Conservation (phyloP, 2,113 vertebrate genomes). For the Ammospiza nelsoni region DNA sequence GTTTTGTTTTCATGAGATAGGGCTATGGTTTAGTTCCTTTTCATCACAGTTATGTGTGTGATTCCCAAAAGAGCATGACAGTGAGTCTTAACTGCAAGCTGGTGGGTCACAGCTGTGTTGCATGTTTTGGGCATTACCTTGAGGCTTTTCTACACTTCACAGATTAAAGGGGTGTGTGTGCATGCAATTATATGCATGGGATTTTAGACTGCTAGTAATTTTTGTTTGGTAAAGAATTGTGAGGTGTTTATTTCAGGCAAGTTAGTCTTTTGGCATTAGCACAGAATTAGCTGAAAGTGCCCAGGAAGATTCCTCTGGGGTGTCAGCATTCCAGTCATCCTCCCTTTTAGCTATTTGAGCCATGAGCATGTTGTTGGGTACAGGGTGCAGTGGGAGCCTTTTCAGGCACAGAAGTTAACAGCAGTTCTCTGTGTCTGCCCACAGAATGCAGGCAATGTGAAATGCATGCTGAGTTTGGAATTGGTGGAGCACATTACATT, state of each 20-base stretch:
- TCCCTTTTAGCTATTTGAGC: background rate
- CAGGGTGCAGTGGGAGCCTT: background rate
- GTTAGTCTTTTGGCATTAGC: background rate
- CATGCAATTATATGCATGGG: background rate
- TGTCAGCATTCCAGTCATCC: background rate
- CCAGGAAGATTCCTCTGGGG: background rate
- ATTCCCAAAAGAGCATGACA: background rate
- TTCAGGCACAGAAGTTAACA: background rate
- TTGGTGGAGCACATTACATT: background rate
- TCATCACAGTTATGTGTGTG: background rate
- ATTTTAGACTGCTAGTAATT: background rate
- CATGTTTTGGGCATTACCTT: background rate
- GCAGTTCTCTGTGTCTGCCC: background rate
- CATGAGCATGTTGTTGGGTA: background rate
- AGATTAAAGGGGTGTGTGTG: background rate
- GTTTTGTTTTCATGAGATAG: background rate
- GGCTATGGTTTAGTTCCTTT: background rate
- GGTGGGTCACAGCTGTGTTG: background rate
- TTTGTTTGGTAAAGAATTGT: background rate
- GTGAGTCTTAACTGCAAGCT: background rate
- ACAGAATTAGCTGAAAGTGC: background rate
- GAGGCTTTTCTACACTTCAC: background rate
- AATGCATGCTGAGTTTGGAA: background rate
- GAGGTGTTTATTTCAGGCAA: background rate
- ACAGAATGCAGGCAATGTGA: background rate